These are phyloP conservation scores for Xenus cinereus DNA, from an alignment of 2,113 vertebrate genomes.

Conservation along the genomic window DNA sequence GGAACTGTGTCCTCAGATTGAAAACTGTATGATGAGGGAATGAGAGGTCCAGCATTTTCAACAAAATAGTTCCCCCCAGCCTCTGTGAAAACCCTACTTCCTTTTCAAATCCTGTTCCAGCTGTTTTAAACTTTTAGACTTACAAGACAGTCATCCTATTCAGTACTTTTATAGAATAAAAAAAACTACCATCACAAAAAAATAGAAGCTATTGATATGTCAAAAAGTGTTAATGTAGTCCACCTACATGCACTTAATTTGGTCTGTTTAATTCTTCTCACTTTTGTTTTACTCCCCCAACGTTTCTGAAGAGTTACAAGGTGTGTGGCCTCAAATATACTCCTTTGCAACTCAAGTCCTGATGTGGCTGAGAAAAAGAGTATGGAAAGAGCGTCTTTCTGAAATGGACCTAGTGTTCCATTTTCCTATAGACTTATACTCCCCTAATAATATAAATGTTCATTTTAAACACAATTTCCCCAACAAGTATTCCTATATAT, in stretches of 20 bases:
- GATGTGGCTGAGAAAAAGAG: neutral
- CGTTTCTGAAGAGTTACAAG: neutral
- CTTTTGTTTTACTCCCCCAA: neutral
- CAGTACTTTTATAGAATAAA: neutral
- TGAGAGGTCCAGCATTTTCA: neutral
- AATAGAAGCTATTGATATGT: conserved; percentile 27
- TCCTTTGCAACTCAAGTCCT: neutral
- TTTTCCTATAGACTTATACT: neutral
- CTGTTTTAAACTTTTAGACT: neutral
- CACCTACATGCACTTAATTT: conserved; percentile 18
- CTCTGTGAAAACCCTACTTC: neutral
- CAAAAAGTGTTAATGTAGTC: conserved; percentile 35
- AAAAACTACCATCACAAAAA: neutral
- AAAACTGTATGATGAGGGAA: neutral
- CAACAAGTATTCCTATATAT: neutral
- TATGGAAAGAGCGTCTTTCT: neutral
- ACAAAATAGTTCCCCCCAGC: neutral
- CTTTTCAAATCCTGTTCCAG: neutral
- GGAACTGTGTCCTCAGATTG: neutral
- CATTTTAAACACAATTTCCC: neutral
- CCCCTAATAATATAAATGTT: neutral
- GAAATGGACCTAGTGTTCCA: neutral
- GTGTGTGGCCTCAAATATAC: accelerated
- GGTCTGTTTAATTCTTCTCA: neutral
- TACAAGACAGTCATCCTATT: neutral